Evolutionary conservation across 2,113 vertebrate genomes (phyloP).

Genomic region (Vanacampus margaritifer): DNA sequence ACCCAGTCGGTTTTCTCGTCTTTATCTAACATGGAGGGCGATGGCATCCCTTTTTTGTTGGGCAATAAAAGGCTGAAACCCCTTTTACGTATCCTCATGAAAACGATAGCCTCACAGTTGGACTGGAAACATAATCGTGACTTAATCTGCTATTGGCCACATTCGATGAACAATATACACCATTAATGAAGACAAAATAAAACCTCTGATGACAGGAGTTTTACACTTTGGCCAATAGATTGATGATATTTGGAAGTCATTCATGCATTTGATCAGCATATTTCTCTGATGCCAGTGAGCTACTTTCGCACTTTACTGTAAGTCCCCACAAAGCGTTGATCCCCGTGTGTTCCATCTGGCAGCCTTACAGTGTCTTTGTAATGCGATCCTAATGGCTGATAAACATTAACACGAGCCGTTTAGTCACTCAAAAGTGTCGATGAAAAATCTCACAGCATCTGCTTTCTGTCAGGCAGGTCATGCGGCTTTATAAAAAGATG

Average conservation of each 20-base stretch:
- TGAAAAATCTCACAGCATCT: constrained; percentile 28
- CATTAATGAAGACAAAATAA: constrained; percentile 25
- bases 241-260: background rate
- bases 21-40: constrained; percentile 30
- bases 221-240: background rate
- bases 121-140: constrained; percentile 55
- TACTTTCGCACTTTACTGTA: background rate
- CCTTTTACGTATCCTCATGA: constrained; percentile 53
- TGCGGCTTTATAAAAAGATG: constrained; percentile 47
- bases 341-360: constrained; percentile 19
- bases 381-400: constrained; percentile 46
- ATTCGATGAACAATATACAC: constrained; percentile 28
- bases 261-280: background rate
- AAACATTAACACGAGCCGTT: constrained; percentile 51
- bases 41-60: constrained; percentile 57
- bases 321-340: constrained; percentile 8
- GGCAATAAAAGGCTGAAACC: constrained; percentile 51
- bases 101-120: constrained; percentile 57
- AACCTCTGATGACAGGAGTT: background rate
- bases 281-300: background rate
- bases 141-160: constrained; percentile 39
- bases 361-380: constrained; percentile 38
- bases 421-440: constrained; percentile 20
- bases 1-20: constrained; percentile 21
- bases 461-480: constrained; percentile 20